Conservation (phyloP, 2,797 vertebrate species). For the Alosa sapidissima region DNA sequence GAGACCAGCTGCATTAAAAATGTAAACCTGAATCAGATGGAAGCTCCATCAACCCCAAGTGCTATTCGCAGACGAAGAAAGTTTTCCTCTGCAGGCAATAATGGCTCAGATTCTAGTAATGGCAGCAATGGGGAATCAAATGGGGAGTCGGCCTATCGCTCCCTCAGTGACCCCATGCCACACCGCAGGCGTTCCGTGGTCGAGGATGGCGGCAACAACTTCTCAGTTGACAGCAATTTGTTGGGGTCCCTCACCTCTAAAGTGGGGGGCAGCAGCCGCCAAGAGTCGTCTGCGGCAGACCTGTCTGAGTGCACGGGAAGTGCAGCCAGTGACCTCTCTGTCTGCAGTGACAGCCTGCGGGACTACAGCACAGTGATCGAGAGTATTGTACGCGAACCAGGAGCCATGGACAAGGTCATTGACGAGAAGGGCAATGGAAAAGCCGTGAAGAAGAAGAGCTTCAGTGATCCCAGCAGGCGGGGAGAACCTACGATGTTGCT, state of each 20-base stretch:
- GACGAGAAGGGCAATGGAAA: slow-evolving; percentile 89
- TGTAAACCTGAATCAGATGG: slow-evolving; percentile 65
- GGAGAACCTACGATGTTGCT: slow-evolving; percentile 71
- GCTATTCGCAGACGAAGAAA: slow-evolving; percentile 86
- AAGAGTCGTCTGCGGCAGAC: slow-evolving; percentile 64
- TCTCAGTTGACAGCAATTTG: slow-evolving; percentile 91
- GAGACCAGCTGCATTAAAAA: slow-evolving; percentile 61
- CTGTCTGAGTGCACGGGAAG: slow-evolving; percentile 81
- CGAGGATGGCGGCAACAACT: slow-evolving; percentile 78
- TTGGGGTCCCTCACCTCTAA: slow-evolving; percentile 81
- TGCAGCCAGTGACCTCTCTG: slow-evolving; percentile 88
- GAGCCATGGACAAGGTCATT: slow-evolving; percentile 84
- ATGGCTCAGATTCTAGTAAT: slow-evolving; percentile 81
- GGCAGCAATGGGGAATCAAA: slow-evolving; percentile 77
- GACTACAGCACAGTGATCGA: slow-evolving; percentile 90
- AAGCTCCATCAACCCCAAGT: slow-evolving; percentile 84
- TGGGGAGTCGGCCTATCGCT: slow-evolving; percentile 81
- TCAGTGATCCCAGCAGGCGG: slow-evolving; percentile 94
- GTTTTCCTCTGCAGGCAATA: slow-evolving; percentile 79
- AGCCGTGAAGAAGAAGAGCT: slow-evolving; percentile 93
- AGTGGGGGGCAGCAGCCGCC: slow-evolving; percentile 53
- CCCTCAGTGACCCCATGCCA: slow-evolving; percentile 97
- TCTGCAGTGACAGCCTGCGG: slow-evolving; percentile 80
- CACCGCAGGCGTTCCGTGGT: slow-evolving; percentile 79
- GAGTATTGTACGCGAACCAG: slow-evolving; percentile 90